phyloP scores from a whole-genome alignment of 2,888 invertebrate species.

The Resseliella maxima region DNA sequence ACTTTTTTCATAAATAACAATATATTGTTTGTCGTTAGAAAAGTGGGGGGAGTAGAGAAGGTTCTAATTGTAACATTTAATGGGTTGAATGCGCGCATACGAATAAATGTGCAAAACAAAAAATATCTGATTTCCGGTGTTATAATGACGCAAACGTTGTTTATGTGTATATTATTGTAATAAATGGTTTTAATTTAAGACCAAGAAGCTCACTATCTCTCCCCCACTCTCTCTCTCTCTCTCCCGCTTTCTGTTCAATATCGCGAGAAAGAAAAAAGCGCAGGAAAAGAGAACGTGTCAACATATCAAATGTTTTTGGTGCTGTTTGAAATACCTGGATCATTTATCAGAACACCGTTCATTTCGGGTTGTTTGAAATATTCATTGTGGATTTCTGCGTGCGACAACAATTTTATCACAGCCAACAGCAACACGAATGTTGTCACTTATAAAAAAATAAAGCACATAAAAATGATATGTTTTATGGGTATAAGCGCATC shows the following conservation, averaged over 20 bases:
- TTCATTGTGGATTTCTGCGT: neutral
- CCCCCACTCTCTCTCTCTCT: no score
- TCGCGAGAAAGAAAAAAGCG: no score
- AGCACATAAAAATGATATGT: neutral
- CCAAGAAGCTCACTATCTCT: no score
- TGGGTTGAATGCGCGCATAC: neutral
- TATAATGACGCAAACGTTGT: neutral
- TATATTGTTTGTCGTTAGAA: no score
- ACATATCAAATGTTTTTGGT: neutral
- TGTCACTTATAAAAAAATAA: neutral
- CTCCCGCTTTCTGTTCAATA: no score
- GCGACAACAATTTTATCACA: neutral
- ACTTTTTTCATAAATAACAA: no score
- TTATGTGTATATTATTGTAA: no score
- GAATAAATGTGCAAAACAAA: neutral
- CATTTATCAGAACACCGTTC: neutral
- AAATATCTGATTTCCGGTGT: neutral
- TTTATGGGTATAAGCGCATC: neutral
- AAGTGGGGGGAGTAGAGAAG: no score
- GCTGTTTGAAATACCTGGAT: neutral
- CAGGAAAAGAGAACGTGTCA: neutral
- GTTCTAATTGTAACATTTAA: neutral
- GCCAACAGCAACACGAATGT: neutral
- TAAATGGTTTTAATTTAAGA: no score
- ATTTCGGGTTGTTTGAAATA: neutral